phyloP scores from a whole-genome alignment of 2,797 vertebrate species.

The Pantherophis alleghaniensis region DNA sequence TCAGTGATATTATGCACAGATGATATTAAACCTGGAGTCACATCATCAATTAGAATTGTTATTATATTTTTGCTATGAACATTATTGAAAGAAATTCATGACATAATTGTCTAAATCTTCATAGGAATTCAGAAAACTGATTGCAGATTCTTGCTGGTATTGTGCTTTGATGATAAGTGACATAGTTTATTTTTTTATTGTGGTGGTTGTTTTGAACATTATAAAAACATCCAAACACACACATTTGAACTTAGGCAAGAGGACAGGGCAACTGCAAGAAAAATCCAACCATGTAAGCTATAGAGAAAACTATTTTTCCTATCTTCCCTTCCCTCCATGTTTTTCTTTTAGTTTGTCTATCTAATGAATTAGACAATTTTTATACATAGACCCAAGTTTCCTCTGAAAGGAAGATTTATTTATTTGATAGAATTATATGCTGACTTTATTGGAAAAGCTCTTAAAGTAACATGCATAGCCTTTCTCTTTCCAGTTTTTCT shows the following conservation, averaged over 20 bases:
- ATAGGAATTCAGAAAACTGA: neutral
- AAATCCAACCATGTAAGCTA: neutral
- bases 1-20: neutral
- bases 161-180: neutral
- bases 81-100: neutral
- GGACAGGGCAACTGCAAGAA: neutral
- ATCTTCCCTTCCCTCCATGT: neutral
- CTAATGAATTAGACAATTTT: neutral
- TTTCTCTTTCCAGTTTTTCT: neutral
- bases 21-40: neutral
- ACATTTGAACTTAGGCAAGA: neutral
- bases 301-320: neutral
- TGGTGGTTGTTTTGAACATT: neutral
- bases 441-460: neutral
- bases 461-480: neutral
- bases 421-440: neutral
- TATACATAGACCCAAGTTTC: neutral
- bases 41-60: neutral
- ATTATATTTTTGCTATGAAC: neutral
- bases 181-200: neutral
- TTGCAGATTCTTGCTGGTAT: neutral
- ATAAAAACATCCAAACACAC: neutral
- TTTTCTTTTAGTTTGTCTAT: neutral
- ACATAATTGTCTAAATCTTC: neutral
- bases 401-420: neutral